phyloP scores from a whole-genome alignment of 1,140 invertebrate species.

The Daktulosphaira vitifoliae region DNA sequence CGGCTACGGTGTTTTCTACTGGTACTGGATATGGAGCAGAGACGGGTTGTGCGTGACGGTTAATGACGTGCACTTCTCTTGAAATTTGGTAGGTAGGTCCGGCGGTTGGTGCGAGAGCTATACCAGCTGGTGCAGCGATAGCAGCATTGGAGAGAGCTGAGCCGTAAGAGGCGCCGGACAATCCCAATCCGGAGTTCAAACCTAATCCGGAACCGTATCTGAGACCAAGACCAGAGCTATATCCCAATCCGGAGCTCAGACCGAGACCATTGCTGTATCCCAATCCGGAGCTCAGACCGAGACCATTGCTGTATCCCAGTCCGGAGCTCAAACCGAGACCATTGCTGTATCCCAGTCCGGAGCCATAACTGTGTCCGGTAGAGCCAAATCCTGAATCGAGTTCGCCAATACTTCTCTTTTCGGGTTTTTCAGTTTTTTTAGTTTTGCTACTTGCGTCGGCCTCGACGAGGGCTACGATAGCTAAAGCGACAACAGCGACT shows the following conservation, averaged over 20 bases:
- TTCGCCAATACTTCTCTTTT: background rate
- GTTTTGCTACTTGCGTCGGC: background rate
- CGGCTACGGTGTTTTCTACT: slow-evolving; percentile 13
- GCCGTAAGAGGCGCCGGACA: background rate
- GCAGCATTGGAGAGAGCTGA: background rate
- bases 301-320: background rate
- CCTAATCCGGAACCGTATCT: background rate
- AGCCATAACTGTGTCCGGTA: background rate
- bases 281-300: background rate
- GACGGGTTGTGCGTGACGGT: slow-evolving; percentile 25
- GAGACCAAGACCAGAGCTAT: background rate
- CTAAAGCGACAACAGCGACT: slow-evolving; percentile 1
- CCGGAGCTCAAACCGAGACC: background rate
- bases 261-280: background rate
- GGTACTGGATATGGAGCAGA: slow-evolving; percentile 29
- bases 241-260: background rate
- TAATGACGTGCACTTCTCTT: slow-evolving; percentile 25
- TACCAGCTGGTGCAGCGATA: background rate
- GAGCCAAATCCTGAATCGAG: background rate
- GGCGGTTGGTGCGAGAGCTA: slow-evolving; percentile 1
- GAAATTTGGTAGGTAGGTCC: slow-evolving; percentile 7
- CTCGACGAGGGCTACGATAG: slow-evolving; percentile 7
- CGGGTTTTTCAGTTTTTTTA: background rate
- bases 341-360: background rate
- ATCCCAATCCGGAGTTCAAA: background rate